These are phyloP conservation scores for Druceiella hillmani DNA, from an alignment of 2,888 invertebrate genomes.

Conservation along the genomic window DNA sequence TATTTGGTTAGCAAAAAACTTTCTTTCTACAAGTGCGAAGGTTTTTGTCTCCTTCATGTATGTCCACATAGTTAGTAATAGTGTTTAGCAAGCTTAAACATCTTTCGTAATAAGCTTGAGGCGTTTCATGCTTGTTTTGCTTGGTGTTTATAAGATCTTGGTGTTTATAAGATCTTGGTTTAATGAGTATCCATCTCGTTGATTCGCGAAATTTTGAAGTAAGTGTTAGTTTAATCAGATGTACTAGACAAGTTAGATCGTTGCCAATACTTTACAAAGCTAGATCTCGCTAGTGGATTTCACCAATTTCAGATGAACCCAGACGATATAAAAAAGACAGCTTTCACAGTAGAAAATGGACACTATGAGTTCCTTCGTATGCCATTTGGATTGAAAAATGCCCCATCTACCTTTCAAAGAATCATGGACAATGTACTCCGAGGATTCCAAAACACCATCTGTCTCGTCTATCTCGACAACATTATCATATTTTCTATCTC, in stretches of 20 bases:
- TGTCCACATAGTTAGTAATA: too few relatives aligned
- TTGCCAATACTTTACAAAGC: constrained; percentile 22
- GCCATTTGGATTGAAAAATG: constrained; percentile 28
- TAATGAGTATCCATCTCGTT: too few relatives aligned
- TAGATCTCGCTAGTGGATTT: constrained; percentile 24
- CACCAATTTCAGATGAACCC: constrained; percentile 22
- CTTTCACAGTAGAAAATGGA: constrained; percentile 26
- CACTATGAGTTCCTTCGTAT: constrained; percentile 30
- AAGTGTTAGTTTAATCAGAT: too few relatives aligned
- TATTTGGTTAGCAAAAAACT: too few relatives aligned
- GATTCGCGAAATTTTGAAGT: too few relatives aligned
- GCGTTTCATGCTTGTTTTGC: too few relatives aligned
- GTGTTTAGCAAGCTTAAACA: too few relatives aligned
- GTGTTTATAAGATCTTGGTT: too few relatives aligned
- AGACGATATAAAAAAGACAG: constrained; percentile 27
- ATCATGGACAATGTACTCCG: constrained; percentile 28
- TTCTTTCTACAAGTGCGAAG: too few relatives aligned
- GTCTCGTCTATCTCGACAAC: constrained; percentile 28
- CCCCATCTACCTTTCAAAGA: constrained; percentile 29
- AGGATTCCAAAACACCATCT: constrained; percentile 24
- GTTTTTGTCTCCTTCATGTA: too few relatives aligned
- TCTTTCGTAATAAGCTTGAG: too few relatives aligned
- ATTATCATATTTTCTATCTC: constrained; percentile 26
- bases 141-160: too few relatives aligned
- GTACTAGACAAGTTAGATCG: constrained; percentile 23